Conservation (phyloP, 35 echinoderm and acorn worm genomes). For the Heliocidaris erythrogramma region DNA sequence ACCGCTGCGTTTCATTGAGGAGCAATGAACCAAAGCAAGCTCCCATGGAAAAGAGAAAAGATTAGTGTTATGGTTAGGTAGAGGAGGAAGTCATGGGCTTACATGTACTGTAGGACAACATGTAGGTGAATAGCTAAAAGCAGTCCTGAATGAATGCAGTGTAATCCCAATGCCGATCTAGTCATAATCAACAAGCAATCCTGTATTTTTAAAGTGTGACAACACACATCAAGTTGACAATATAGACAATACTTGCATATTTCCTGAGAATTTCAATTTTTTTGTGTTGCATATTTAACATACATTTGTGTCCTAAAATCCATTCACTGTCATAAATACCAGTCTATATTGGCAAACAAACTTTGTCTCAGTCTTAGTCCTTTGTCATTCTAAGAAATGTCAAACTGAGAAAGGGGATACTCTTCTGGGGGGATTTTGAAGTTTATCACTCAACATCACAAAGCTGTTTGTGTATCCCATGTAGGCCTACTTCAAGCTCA, state of each 20-base stretch:
- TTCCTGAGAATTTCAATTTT: too few species aligned
- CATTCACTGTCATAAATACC: too few species aligned
- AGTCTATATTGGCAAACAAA: too few species aligned
- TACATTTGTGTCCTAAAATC: too few species aligned
- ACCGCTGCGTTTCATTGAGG: background rate
- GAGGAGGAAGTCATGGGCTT: background rate
- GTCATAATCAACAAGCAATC: too few species aligned
- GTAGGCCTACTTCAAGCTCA: too few species aligned
- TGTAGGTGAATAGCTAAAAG: background rate
- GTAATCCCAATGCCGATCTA: too few species aligned
- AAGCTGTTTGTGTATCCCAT: background rate
- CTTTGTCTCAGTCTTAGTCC: background rate
- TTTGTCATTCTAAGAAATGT: background rate
- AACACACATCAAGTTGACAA: too few species aligned
- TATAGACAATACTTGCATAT: too few species aligned
- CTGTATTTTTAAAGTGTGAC: too few species aligned
- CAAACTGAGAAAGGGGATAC: background rate
- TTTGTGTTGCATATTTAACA: too few species aligned
- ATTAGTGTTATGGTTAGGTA: conserved; percentile 12
- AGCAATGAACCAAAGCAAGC: conserved; percentile 22
- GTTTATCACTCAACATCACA: background rate
- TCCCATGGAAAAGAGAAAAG: background rate
- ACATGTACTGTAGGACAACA: background rate
- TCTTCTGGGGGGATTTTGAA: background rate
- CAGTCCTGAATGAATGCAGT: background rate